phyloP scores from a whole-genome alignment of 1,140 invertebrate genomes.

The Drosophila miranda region DNA sequence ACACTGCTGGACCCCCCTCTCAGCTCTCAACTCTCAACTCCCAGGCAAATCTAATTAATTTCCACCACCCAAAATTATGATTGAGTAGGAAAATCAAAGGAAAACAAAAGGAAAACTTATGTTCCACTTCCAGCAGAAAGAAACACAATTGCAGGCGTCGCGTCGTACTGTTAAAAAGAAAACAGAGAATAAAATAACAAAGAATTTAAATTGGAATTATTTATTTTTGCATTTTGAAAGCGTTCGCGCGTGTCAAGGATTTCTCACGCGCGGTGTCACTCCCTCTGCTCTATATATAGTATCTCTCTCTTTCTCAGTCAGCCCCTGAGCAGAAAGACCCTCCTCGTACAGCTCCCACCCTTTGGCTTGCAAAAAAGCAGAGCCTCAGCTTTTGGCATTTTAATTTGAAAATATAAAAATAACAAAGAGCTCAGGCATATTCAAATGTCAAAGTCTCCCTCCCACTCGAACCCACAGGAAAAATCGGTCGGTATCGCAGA shows the following conservation, averaged over 20 bases:
- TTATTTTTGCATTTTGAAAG: slow-evolving; percentile 81
- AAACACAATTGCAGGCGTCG: slow-evolving; percentile 45
- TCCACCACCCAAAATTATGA: slow-evolving; percentile 27
- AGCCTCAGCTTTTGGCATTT: slow-evolving; percentile 57
- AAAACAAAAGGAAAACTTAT: slow-evolving; percentile 69
- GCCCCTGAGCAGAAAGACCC: slow-evolving; percentile 9
- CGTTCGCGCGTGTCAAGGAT: slow-evolving; percentile 77
- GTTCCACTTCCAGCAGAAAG: slow-evolving; percentile 42
- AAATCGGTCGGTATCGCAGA: not conserved
- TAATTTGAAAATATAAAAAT: slow-evolving; percentile 81
- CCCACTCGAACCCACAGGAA: not conserved
- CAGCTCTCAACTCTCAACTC: too few species aligned
- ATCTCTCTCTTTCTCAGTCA: too few species aligned
- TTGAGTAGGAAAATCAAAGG: slow-evolving; percentile 39
- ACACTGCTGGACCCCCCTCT: too few species aligned
- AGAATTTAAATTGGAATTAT: slow-evolving; percentile 81
- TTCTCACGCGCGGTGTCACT: slow-evolving; percentile 54
- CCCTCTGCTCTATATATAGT: too few species aligned
- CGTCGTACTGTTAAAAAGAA: slow-evolving; percentile 25
- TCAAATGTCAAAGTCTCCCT: slow-evolving; percentile 67
- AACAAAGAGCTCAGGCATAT: slow-evolving; percentile 57
- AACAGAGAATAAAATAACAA: slow-evolving; percentile 55
- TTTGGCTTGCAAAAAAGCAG: slow-evolving; percentile 12
- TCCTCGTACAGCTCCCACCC: slow-evolving; percentile 1
- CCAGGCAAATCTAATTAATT: slow-evolving; percentile 34